A percentile compares a stretch with the other conserved stretches of the same genome.
phyloP scores from a whole-genome alignment of 2,797 vertebrate genomes.

The Epinephelus malabaricus region DNA sequence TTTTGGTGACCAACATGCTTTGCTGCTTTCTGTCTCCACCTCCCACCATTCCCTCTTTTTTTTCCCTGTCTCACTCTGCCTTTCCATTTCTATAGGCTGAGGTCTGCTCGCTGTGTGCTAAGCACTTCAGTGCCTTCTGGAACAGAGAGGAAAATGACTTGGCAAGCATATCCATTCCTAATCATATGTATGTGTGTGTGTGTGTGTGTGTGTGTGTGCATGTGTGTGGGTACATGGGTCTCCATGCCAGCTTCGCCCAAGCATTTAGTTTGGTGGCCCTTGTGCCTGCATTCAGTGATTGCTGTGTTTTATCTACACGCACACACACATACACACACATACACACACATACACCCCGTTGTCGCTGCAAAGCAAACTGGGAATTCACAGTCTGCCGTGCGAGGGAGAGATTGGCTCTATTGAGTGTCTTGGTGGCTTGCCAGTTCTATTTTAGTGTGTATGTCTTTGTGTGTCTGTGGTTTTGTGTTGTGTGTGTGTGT shows the following conservation, averaged over 20 bases:
- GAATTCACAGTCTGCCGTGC: conserved; percentile 77
- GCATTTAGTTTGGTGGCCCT: conserved; percentile 77
- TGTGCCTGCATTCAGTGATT: conserved; percentile 77
- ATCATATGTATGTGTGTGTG: conserved; percentile 58
- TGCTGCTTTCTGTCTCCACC: conserved; percentile 71
- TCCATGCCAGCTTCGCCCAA: conserved; percentile 71
- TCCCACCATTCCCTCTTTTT: conserved; percentile 58
- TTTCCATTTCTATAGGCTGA: conserved; percentile 76
- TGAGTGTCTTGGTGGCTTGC: conserved; percentile 78
- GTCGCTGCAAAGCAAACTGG: conserved; percentile 77
- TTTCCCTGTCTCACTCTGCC: conserved; percentile 45
- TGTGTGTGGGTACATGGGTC: conserved; percentile 32
- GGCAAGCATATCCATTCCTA: conserved; percentile 82
- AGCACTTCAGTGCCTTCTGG: conserved; percentile 80
- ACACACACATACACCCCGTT: conserved; percentile 58
- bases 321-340: conserved; percentile 34
- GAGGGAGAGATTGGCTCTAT: conserved; percentile 77
- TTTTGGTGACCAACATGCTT: conserved; percentile 80
- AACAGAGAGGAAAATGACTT: conserved; percentile 80
- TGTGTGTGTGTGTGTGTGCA: conserved; percentile 33
- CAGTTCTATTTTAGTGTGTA: conserved; percentile 72
- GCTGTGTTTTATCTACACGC: conserved; percentile 70
- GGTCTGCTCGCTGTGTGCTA: conserved; percentile 70
- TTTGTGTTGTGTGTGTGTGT: conserved; percentile 39
- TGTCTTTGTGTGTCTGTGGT: conserved; percentile 62